phyloP scores from a whole-genome alignment of 1,140 invertebrate species.

The Listronotus bonariensis region DNA sequence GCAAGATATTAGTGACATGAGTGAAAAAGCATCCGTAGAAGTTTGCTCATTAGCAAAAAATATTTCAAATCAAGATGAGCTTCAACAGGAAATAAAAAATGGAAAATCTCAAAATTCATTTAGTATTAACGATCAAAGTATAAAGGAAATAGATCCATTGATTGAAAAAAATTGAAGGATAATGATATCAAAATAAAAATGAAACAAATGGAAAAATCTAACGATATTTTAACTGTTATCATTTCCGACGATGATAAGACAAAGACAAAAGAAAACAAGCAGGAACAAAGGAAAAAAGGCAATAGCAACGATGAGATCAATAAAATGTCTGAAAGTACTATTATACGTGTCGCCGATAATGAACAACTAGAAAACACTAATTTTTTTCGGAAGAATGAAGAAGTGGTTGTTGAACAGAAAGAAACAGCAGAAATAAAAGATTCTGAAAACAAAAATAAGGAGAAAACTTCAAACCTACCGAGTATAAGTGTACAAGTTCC shows the following conservation, averaged over 20 bases:
- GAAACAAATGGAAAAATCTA: slow-evolving; percentile 5
- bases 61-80: too few species aligned
- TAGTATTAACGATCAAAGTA: too few species aligned
- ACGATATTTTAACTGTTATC: slow-evolving; percentile 16
- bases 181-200: slow-evolving; percentile 15
- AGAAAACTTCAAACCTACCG: too few species aligned
- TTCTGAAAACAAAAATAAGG: too few species aligned
- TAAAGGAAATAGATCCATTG: neutral
- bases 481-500: too few species aligned
- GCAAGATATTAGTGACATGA: too few species aligned
- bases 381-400: slow-evolving; percentile 29
- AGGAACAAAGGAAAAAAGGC: neutral
- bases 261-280: too few species aligned
- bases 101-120: too few species aligned
- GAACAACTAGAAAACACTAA: slow-evolving; percentile 1
- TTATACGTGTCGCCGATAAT: neutral
- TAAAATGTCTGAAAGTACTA: neutral
- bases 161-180: neutral
- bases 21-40: too few species aligned
- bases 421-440: slow-evolving; percentile 5
- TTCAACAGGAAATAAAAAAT: too few species aligned
- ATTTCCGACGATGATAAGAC: slow-evolving; percentile 3
- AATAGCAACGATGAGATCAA: neutral
- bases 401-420: slow-evolving; percentile 10
- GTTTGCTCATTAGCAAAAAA: too few species aligned